Conservation (phyloP, 1,140 invertebrate species). For the Panulirus ornatus region DNA sequence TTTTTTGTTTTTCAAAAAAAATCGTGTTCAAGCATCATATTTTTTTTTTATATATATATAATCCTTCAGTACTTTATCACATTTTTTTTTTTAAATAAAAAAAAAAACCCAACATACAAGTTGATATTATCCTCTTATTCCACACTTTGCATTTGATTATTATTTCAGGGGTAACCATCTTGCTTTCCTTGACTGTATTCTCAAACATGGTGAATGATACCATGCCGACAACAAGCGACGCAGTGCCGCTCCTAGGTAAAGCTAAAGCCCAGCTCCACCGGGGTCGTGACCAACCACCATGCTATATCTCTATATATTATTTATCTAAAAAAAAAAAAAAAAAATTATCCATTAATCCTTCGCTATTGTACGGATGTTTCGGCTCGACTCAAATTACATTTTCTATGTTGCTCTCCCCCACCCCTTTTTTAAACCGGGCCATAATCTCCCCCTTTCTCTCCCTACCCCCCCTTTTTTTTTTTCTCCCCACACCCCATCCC, state of each 20-base stretch:
- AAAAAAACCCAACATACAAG: slow-evolving; percentile 74
- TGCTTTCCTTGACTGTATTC: slow-evolving; percentile 93
- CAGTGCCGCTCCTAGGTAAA: slow-evolving; percentile 90
- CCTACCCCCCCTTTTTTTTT: not conserved
- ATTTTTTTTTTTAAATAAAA: slow-evolving; percentile 75
- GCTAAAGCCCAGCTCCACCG: slow-evolving; percentile 78
- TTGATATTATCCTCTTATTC: slow-evolving; percentile 75
- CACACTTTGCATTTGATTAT: slow-evolving; percentile 75
- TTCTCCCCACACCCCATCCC: not conserved
- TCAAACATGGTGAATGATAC: slow-evolving; percentile 90
- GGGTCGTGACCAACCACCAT: slow-evolving; percentile 71
- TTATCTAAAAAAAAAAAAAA: slow-evolving; percentile 19
- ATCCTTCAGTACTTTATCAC: slow-evolving; percentile 45
- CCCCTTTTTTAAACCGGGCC: slow-evolving; percentile 44
- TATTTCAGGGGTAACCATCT: slow-evolving; percentile 89
- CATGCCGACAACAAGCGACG: slow-evolving; percentile 91
- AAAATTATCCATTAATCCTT: slow-evolving; percentile 55
- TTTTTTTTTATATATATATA: slow-evolving; percentile 44
- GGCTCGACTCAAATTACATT: slow-evolving; percentile 56
- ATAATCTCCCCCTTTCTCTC: slow-evolving; percentile 10
- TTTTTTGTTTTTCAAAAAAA: slow-evolving; percentile 31
- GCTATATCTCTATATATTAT: slow-evolving; percentile 50
- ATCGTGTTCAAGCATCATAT: slow-evolving; percentile 66
- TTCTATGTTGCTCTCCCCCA: slow-evolving; percentile 38
- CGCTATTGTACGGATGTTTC: slow-evolving; percentile 67